Percentiles rank a stretch among this genome's conserved stretches.
phyloP scores from a whole-genome alignment of 2,888 invertebrate species.

The Nephrotoma guestfalica region DNA sequence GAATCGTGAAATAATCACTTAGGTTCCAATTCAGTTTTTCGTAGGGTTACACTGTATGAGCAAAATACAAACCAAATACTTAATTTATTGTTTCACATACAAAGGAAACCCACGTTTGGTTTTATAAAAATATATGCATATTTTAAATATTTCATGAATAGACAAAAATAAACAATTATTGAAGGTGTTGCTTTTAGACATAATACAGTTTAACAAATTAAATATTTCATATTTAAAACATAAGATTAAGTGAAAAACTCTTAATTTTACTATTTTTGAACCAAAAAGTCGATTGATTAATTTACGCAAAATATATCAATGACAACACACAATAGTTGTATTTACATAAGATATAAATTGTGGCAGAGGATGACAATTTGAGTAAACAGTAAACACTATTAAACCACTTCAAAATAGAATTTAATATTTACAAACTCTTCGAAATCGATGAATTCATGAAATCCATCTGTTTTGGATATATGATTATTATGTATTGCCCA shows the following conservation, averaged over 20 bases:
- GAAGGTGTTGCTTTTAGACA: not conserved
- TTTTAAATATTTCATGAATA: not conserved
- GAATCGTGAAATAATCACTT: no score
- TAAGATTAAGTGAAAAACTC: no score
- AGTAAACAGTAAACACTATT: not conserved
- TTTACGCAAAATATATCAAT: no score
- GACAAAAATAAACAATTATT: not conserved
- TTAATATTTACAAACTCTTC: not conserved
- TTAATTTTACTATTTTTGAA: no score
- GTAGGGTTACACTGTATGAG: no score
- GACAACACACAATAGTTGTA: no score
- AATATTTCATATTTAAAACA: not conserved
- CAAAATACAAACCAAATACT: no score
- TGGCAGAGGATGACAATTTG: not conserved
- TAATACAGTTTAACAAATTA: not conserved
- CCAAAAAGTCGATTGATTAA: no score
- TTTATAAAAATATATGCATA: not conserved
- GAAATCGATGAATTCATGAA: not conserved
- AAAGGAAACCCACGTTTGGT: not conserved
- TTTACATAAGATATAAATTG: no score
- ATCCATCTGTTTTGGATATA: not conserved
- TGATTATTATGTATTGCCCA: no score
- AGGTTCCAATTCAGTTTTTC: no score
- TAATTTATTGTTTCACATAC: not conserved
- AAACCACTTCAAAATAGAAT: not conserved